A percentile compares a stretch with the other conserved stretches of the same genome.
Conservation (phyloP, 2,113 vertebrate species). For the Psilopogon haemacephalus region DNA sequence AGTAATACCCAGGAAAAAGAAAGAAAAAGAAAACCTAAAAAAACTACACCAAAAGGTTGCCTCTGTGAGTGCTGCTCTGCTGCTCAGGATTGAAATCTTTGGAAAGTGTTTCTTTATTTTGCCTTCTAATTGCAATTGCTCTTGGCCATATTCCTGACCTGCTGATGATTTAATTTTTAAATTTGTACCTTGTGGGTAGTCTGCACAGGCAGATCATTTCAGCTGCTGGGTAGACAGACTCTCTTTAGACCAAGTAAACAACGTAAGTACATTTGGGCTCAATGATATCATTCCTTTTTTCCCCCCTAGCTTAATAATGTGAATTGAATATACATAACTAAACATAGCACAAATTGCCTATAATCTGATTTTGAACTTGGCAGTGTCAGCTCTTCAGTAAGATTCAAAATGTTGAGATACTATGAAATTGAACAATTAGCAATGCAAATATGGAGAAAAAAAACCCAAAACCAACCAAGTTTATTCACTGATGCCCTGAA, state of each 20-base stretch:
- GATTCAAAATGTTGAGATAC: background rate
- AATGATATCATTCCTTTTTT: background rate
- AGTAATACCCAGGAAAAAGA: no score
- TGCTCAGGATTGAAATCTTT: background rate
- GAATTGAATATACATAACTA: background rate
- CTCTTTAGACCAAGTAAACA: background rate
- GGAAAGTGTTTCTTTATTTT: rapidly evolving
- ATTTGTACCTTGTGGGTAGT: background rate
- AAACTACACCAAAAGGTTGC: background rate
- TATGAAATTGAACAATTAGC: constrained; percentile 18
- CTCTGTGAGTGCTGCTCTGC: background rate
- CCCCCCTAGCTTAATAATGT: background rate
- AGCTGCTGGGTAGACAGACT: background rate
- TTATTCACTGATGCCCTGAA: background rate
- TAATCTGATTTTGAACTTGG: constrained; percentile 30
- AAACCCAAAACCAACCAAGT: background rate
- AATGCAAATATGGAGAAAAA: background rate
- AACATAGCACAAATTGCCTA: background rate
- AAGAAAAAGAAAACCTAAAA: background rate
- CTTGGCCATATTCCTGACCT: background rate
- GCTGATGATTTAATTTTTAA: background rate
- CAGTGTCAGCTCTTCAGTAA: background rate
- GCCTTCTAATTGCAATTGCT: background rate
- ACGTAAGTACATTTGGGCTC: background rate
- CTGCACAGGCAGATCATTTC: background rate